Conservation (phyloP, 2,888 invertebrate species). For the Synanthedon tipuliformis region DNA sequence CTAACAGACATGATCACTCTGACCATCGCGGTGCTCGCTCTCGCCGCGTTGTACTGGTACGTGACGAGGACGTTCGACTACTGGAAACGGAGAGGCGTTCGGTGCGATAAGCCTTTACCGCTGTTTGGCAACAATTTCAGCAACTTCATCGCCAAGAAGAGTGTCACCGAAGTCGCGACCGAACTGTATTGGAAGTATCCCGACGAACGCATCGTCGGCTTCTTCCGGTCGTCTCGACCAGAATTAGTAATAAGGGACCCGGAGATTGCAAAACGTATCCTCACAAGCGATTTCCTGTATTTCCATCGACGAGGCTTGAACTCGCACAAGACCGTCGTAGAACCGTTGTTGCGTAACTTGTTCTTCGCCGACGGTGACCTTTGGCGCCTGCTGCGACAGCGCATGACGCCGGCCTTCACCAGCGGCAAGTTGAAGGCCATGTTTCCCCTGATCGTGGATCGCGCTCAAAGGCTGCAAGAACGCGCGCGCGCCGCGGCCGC, state of each 20-base stretch:
- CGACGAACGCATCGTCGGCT: constrained; percentile 33
- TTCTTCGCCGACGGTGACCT: constrained; percentile 43
- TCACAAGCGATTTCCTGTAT: constrained; percentile 26
- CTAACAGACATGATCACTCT: constrained; percentile 1
- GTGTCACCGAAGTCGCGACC: constrained; percentile 22
- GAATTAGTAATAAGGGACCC: constrained; percentile 35
- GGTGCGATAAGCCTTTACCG: constrained; percentile 27
- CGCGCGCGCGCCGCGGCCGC: constrained; percentile 21
- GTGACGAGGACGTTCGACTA: constrained; percentile 29
- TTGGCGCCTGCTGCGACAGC: constrained; percentile 42
- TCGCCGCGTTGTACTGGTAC: constrained; percentile 26
- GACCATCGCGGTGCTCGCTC: constrained; percentile 7
- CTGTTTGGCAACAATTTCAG: constrained; percentile 25
- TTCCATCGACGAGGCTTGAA: constrained; percentile 32
- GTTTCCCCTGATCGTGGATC: constrained; percentile 42
- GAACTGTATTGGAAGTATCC: constrained; percentile 36
- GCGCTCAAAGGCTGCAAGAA: constrained; percentile 30
- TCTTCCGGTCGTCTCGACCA: constrained; percentile 24
- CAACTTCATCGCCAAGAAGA: constrained; percentile 19
- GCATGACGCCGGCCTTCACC: constrained; percentile 45
- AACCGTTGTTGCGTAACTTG: constrained; percentile 35
- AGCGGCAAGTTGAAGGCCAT: constrained; percentile 42
- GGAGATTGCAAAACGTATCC: constrained; percentile 25
- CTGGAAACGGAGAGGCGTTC: constrained; percentile 29
- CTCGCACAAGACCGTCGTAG: constrained; percentile 23